Evolutionary conservation across 2,797 vertebrate species (phyloP).

Genomic region (Halcyon chelicuti): DNA sequence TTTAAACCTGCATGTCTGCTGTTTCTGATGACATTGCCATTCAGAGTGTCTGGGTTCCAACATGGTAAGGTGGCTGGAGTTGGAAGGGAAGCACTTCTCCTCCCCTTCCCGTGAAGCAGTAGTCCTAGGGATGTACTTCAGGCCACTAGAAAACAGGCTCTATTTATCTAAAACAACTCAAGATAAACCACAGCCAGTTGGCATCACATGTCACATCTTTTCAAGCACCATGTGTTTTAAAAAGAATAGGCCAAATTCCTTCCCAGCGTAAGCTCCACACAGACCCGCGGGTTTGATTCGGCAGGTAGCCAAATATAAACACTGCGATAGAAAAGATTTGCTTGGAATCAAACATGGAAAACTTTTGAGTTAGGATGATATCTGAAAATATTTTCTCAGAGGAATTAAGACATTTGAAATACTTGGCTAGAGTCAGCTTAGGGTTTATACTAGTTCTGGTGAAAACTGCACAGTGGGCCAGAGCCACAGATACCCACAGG

Average conservation of each 20-base stretch:
- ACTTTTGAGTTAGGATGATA: not conserved
- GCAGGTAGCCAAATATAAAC: constrained; percentile 8
- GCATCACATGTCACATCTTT: not conserved
- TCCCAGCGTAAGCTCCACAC: not conserved
- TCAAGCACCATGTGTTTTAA: not conserved
- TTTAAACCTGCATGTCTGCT: not conserved
- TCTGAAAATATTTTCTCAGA: constrained; percentile 39
- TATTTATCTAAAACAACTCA: constrained; percentile 7
- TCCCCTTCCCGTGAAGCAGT: not conserved
- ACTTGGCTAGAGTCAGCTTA: not conserved
- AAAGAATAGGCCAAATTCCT: constrained; percentile 11
- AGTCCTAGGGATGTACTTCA: not conserved
- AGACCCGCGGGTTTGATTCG: not conserved
- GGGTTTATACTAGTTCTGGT: not conserved
- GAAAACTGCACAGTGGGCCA: not conserved
- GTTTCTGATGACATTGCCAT: not conserved
- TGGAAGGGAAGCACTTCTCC: not conserved
- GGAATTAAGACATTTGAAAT: constrained; percentile 3
- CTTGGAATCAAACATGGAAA: constrained; percentile 38
- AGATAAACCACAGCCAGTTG: not conserved
- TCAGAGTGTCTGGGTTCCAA: constrained; percentile 5
- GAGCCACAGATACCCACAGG: not conserved
- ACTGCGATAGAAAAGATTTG: not conserved
- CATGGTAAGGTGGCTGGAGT: not conserved
- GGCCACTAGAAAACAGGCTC: not conserved